phyloP scores from a whole-genome alignment of 2,888 invertebrate genomes.

The Meta bourneti region DNA sequence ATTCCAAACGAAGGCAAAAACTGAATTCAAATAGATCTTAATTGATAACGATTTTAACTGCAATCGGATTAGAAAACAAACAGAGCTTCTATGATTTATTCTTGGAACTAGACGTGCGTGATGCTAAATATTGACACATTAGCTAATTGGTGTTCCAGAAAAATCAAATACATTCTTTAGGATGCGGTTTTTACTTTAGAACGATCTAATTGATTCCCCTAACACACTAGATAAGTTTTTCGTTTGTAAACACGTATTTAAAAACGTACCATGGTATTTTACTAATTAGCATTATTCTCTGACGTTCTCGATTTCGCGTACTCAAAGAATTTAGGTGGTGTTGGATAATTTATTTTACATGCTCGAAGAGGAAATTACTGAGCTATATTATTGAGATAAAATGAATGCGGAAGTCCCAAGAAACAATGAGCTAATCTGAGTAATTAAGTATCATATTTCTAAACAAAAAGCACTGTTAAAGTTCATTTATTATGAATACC shows the following conservation, averaged over 20 bases:
- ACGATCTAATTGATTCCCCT: slow-evolving; percentile 5
- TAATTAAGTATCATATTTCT: neutral
- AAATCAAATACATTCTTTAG: neutral
- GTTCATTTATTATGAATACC: neutral
- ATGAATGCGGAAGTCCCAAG: neutral
- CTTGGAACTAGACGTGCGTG: neutral
- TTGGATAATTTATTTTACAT: neutral
- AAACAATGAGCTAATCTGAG: neutral
- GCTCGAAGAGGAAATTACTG: neutral
- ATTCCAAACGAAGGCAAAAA: neutral
- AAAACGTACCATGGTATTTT: neutral
- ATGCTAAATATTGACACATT: slow-evolving; percentile 33
- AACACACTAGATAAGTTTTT: neutral
- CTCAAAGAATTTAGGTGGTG: neutral
- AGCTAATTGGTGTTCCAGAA: slow-evolving; percentile 19
- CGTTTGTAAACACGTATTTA: slow-evolving; percentile 4
- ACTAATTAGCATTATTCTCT: neutral
- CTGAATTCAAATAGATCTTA: neutral
- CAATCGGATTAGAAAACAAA: neutral
- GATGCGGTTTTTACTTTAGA: neutral
- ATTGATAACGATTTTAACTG: neutral
- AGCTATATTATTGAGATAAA: neutral
- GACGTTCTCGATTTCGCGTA: neutral
- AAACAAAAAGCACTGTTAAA: neutral
- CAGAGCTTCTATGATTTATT: neutral